Evolutionary conservation across 2,888 invertebrate species (phyloP), one percentile per base, ranked within the genome.

Genomic region (Saturnia pavonia): DNA sequence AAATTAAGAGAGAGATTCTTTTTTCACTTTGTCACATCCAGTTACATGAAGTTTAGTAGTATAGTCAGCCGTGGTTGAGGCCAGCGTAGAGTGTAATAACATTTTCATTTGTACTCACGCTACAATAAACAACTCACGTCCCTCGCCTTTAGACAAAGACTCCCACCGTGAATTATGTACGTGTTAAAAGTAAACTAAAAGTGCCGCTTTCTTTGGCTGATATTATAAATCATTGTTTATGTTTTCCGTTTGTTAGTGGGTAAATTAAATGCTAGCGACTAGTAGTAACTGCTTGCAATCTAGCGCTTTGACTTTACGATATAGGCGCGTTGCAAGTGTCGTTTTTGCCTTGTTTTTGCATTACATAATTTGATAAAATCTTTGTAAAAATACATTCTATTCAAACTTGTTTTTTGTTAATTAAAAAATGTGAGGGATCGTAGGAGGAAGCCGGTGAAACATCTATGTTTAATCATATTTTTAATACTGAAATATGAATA

Each of bases 141-240:
- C 88, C 89, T 90, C 88, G 91, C 91, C 91, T 90, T 89, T 90
- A 94, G 92, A 93, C 93, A 94, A 94, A 94, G 93, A 92, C 93
- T 91, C 86, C 34, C 88, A 80, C 87, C 88, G 90, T 94, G 93
- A 94, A 91, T 94, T 92, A 94, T 94, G 89, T 91, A 94, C 93
- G 93, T 92, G 94, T 94, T 94, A 93, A 94, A 94, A 93, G 92
- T 94, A 93, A 93, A 93, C 92, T 91, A 91, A 92, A 93, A 94
- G 93, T 94, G 91, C 88, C 91, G 88, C 91, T 90, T 89, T 92
- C 88, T 92, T 89, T 91, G 90, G 90, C 86, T 88, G 92, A 91
- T 93, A 93, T 91, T 92, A 94, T 94, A 94, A 94, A 94, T 94
- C 94, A 94, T 94, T 93, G 92, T 91, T 94, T 94, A 94, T 94